These are phyloP conservation scores for Chrysoperla carnea DNA, from an alignment of 1,140 invertebrate species.

Conservation along the genomic window DNA sequence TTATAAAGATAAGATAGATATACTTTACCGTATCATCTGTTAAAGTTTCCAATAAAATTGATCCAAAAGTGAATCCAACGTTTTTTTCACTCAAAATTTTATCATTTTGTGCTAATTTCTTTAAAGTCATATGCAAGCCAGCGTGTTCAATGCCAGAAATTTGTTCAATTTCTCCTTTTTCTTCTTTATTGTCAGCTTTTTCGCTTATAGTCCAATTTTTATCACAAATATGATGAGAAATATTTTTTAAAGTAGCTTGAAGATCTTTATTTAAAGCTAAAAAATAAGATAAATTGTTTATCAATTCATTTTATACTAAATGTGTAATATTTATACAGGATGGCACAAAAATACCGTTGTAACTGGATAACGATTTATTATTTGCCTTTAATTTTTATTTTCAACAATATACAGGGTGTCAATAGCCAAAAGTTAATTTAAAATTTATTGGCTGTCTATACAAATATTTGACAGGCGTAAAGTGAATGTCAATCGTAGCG, in stretches of 20 bases:
- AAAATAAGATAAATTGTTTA: constrained; percentile 4
- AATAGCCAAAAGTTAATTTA: too few relatives aligned
- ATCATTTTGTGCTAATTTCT: constrained; percentile 58
- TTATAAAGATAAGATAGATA: too few relatives aligned
- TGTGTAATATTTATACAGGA: too few relatives aligned
- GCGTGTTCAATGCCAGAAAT: constrained; percentile 54
- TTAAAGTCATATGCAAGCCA: constrained; percentile 61
- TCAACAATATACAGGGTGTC: too few relatives aligned
- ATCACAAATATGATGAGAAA: constrained; percentile 26
- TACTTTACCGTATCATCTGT: constrained; percentile 37
- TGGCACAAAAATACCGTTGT: too few relatives aligned
- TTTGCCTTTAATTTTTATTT: too few relatives aligned
- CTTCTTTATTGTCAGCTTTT: constrained; percentile 24
- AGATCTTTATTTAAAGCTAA: constrained; percentile 16
- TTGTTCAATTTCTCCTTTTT: constrained; percentile 13
- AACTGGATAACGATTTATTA: too few relatives aligned
- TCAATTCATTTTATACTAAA: too few relatives aligned
- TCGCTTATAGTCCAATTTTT: constrained; percentile 21
- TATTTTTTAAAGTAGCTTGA: constrained; percentile 20
- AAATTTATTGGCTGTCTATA: too few relatives aligned
- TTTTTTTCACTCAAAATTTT: constrained; percentile 20
- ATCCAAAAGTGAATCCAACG: constrained; percentile 24
- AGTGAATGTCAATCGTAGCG: too few relatives aligned
- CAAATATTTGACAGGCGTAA: too few relatives aligned
- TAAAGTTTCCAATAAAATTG: constrained; percentile 23